Conservation (phyloP, 2,888 invertebrate genomes). For the Drosophila rellima region DNA sequence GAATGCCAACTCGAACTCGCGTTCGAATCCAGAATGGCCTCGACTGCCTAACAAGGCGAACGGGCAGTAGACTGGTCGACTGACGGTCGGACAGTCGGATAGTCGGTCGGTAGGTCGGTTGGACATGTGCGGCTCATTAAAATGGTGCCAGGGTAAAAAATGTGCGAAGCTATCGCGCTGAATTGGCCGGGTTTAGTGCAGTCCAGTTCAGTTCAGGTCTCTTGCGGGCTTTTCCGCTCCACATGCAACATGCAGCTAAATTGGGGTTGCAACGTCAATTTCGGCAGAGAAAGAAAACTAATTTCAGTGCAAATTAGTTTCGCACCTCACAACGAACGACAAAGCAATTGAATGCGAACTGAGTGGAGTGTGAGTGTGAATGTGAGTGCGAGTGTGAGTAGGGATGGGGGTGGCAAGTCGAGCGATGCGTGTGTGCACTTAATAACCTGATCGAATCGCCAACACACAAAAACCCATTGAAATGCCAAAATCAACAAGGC, state of each 20-base stretch:
- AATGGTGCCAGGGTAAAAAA: constrained; percentile 50
- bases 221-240: constrained; percentile 31
- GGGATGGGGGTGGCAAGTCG: constrained; percentile 21
- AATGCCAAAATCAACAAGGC: constrained; percentile 81
- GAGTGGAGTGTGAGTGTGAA: constrained; percentile 21
- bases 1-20: constrained; percentile 10
- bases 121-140: constrained; percentile 80
- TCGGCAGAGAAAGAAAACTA: constrained; percentile 76
- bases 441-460: constrained; percentile 81
- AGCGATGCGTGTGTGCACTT: constrained; percentile 69
- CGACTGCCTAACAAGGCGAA: constrained; percentile 60
- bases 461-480: constrained; percentile 78
- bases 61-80: constrained; percentile 29
- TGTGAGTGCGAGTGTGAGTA: constrained; percentile 1
- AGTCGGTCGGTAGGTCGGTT: neutral
- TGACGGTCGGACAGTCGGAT: neutral
- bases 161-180: constrained; percentile 24
- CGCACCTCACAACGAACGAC: constrained; percentile 74
- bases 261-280: constrained; percentile 64
- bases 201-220: constrained; percentile 18
- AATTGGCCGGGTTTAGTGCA: constrained; percentile 39
- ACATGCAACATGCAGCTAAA: constrained; percentile 53
- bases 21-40: constrained; percentile 16
- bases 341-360: constrained; percentile 71
- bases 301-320: constrained; percentile 82